Percentiles rank a stretch among this genome's conserved stretches.
Conservation (phyloP, 2,797 vertebrate genomes). For the Tenualosa ilisha region DNA sequence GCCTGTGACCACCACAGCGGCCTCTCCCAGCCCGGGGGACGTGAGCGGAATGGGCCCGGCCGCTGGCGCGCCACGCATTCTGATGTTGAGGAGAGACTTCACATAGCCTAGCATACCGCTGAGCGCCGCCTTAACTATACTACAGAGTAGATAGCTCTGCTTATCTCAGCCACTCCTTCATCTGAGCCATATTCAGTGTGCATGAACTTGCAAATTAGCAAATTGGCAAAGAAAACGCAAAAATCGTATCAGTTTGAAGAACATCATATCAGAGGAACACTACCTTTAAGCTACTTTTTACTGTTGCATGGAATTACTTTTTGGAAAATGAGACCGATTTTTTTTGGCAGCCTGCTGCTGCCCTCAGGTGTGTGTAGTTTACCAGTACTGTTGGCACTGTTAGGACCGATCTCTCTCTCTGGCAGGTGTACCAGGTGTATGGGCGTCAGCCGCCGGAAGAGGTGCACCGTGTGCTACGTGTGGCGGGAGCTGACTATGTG, state of each 20-base stretch:
- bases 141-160: not conserved
- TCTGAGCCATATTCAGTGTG: not conserved
- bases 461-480: conserved; percentile 78
- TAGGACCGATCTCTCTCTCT: not conserved
- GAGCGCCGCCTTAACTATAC: not conserved
- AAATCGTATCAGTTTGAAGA: not conserved
- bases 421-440: conserved; percentile 94
- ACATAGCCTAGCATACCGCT: not conserved
- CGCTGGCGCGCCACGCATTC: not conserved
- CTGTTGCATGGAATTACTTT: not conserved
- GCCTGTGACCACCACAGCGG: not conserved
- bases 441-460: conserved; percentile 84
- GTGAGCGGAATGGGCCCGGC: conserved; percentile 20
- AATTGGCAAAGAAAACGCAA: too few relatives aligned
- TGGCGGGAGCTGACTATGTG: conserved; percentile 84
- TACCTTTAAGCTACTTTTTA: not conserved
- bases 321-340: too few relatives aligned
- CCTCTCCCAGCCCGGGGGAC: not conserved
- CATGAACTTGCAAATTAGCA: too few relatives aligned
- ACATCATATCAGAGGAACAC: not conserved
- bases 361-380: not conserved
- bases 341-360: not conserved
- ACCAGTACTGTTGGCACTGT: not conserved
- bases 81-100: not conserved
- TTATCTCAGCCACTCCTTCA: not conserved